Evolutionary conservation across 2,113 vertebrate genomes (phyloP).

Genomic region (Empidonax traillii): DNA sequence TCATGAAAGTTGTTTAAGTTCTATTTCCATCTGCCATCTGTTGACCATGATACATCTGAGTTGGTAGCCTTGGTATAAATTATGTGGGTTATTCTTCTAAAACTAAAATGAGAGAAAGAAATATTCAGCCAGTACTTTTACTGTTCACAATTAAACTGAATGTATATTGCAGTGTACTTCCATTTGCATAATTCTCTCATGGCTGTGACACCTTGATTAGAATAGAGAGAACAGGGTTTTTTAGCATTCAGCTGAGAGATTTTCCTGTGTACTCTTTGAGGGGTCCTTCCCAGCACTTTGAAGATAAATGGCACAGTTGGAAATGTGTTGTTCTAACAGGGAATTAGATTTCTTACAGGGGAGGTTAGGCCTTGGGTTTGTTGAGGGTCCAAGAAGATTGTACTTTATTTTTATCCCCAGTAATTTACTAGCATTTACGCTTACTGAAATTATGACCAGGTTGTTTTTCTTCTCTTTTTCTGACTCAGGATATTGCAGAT

Average conservation of each 20-base stretch:
- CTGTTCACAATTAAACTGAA: not conserved
- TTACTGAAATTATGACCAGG: not conserved
- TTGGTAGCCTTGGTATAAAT: not conserved
- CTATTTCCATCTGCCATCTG: not conserved
- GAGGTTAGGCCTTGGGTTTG: not conserved
- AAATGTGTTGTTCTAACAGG: not conserved
- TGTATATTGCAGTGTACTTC: not conserved
- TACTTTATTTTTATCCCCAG: not conserved
- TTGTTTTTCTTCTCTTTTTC: not conserved
- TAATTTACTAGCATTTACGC: not conserved
- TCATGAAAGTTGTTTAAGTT: not conserved
- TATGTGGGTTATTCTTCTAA: not conserved
- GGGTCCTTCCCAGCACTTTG: not conserved
- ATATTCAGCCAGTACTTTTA: not conserved
- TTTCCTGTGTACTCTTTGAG: not conserved
- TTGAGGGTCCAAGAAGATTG: not conserved
- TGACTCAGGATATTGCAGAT: slow-evolving; percentile 79
- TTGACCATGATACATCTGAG: not conserved
- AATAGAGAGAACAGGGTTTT: not conserved
- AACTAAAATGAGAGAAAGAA: not conserved
- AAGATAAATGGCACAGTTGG: not conserved
- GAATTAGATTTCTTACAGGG: not conserved
- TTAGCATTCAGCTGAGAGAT: not conserved
- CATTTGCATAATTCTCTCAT: not conserved
- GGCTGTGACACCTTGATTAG: not conserved